phyloP scores from a whole-genome alignment of 2,888 invertebrate genomes.

The Trachelus iudaicus region DNA sequence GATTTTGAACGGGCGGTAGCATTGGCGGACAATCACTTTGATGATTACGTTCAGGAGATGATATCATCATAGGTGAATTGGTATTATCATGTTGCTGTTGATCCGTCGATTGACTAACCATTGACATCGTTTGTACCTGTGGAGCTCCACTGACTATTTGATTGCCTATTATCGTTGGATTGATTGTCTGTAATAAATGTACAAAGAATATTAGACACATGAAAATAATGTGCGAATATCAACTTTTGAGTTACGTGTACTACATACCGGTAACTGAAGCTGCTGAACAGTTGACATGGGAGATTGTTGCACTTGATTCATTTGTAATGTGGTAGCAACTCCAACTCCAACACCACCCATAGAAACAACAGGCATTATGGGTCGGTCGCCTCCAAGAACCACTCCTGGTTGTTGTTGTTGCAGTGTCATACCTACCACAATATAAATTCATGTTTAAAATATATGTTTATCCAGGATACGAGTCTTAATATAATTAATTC shows the following conservation, averaged over 20 bases:
- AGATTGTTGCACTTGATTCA: conserved; percentile 54
- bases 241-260: neutral
- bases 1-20: conserved; percentile 42
- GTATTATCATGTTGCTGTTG: conserved; percentile 32
- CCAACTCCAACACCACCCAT: conserved; percentile 65
- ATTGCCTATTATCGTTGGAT: conserved; percentile 56
- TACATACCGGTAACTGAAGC: conserved; percentile 47
- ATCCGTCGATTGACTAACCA: conserved; percentile 45
- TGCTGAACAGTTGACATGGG: conserved; percentile 51
- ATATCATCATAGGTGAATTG: conserved; percentile 35
- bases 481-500: neutral
- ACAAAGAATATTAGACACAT: neutral
- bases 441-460: neutral
- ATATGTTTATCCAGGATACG: neutral
- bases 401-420: conserved; percentile 64
- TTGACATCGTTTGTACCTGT: conserved; percentile 55
- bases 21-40: conserved; percentile 50
- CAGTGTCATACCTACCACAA: conserved; percentile 69
- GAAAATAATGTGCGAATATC: neutral
- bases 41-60: conserved; percentile 45
- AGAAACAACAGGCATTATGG: conserved; percentile 76
- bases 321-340: conserved; percentile 56
- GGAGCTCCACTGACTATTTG: conserved; percentile 53
- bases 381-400: conserved; percentile 66
- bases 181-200: conserved; percentile 41